Evolutionary conservation across 2,888 invertebrate species (phyloP).

Genomic region (Pegoplata infirma): DNA sequence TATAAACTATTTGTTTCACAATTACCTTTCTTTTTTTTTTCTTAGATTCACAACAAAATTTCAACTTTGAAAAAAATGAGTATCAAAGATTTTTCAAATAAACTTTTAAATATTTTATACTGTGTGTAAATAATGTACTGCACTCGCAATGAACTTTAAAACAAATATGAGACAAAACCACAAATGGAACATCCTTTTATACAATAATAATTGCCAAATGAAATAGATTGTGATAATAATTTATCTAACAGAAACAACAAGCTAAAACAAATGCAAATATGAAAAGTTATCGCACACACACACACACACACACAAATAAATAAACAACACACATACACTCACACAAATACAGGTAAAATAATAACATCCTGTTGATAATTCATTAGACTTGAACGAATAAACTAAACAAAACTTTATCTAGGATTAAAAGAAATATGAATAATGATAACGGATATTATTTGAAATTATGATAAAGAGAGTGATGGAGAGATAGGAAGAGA

Average conservation of each 20-base stretch:
- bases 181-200: constrained; percentile 59
- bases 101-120: not conserved
- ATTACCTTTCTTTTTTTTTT: not conserved
- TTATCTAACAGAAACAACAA: constrained; percentile 36
- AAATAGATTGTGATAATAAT: constrained; percentile 25
- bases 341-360: not conserved
- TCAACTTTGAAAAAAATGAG: not conserved
- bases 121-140: constrained; percentile 7
- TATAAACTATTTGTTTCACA: not conserved
- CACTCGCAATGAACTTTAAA: constrained; percentile 48
- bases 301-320: not conserved
- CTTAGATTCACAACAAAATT: not conserved
- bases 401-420: constrained; percentile 23
- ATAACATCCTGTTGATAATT: constrained; percentile 43
- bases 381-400: constrained; percentile 9
- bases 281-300: not conserved
- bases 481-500: not conserved
- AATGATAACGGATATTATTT: constrained; percentile 28
- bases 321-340: constrained; percentile 32
- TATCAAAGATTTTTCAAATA: not conserved
- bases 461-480: constrained; percentile 3
- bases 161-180: constrained; percentile 37
- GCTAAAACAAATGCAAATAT: constrained; percentile 1
- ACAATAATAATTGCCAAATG: constrained; percentile 18
- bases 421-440: constrained; percentile 37